A percentile compares a stretch with the other conserved stretches of the same genome.
Conservation (phyloP, 2,797 vertebrate species). For the Periophthalmus magnuspinnatus region DNA sequence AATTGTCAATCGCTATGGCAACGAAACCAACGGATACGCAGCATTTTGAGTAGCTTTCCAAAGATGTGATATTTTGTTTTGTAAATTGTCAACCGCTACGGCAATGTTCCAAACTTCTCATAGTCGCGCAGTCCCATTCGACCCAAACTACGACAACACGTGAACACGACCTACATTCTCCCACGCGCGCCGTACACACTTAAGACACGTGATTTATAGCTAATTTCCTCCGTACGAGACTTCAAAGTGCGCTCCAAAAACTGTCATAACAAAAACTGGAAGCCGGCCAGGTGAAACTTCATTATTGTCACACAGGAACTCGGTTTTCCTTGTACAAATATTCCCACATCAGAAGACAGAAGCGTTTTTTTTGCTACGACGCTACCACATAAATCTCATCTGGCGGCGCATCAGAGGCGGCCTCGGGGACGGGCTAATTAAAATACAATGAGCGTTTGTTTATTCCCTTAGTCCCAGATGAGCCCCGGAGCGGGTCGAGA, state of each 20-base stretch:
- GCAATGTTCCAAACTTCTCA: background rate
- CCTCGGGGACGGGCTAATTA: slow-evolving; percentile 19
- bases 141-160: no score
- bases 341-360: slow-evolving; percentile 8
- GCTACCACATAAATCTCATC: slow-evolving; percentile 18
- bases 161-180: background rate
- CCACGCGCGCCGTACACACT: background rate
- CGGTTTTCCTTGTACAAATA: background rate
- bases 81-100: no score
- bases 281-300: slow-evolving; percentile 13
- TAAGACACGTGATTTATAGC: background rate
- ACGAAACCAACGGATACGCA: no score
- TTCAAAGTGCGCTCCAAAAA: background rate
- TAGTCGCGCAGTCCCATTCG: background rate
- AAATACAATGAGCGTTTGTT: slow-evolving; percentile 29
- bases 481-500: slow-evolving; percentile 6
- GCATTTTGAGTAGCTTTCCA: no score
- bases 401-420: slow-evolving; percentile 26
- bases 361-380: background rate
- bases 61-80: no score
- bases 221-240: background rate
- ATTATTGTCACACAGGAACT: slow-evolving; percentile 13
- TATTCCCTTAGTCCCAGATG: slow-evolving; percentile 37
- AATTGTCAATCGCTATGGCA: no score
- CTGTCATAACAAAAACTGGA: slow-evolving; percentile 2